Conservation (phyloP, 2,797 vertebrate species). For the Mus caroli region DNA sequence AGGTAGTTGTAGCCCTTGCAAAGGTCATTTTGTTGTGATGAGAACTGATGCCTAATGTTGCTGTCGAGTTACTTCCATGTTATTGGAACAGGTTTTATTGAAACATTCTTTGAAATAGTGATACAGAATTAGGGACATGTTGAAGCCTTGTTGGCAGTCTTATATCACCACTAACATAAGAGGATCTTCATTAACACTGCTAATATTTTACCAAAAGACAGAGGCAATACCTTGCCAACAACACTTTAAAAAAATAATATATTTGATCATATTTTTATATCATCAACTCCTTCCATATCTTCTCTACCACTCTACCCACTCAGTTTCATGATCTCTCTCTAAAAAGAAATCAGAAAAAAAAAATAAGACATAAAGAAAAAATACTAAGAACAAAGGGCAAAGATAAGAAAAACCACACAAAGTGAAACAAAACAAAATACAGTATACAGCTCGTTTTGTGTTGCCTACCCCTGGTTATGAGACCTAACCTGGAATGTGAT, state of each 20-base stretch:
- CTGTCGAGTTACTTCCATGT: not conserved
- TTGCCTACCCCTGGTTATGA: not conserved
- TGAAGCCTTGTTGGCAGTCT: constrained; percentile 34
- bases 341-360: not conserved
- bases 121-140: not conserved
- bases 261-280: not conserved
- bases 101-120: constrained; percentile 43
- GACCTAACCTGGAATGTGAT: not conserved
- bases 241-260: not conserved
- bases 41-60: not conserved
- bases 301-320: not conserved
- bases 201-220: constrained; percentile 37
- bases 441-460: not conserved
- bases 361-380: not conserved
- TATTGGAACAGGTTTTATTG: not conserved
- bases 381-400: not conserved
- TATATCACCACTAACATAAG: not conserved
- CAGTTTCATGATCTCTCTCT: not conserved
- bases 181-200: constrained; percentile 5
- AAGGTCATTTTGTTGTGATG: not conserved
- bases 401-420: not conserved
- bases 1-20: constrained; percentile 30
- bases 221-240: not conserved
- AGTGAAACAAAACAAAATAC: not conserved
- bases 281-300: not conserved